Conservation (phyloP, 2,113 vertebrate genomes). For the Tenebrosternarchus preto region DNA sequence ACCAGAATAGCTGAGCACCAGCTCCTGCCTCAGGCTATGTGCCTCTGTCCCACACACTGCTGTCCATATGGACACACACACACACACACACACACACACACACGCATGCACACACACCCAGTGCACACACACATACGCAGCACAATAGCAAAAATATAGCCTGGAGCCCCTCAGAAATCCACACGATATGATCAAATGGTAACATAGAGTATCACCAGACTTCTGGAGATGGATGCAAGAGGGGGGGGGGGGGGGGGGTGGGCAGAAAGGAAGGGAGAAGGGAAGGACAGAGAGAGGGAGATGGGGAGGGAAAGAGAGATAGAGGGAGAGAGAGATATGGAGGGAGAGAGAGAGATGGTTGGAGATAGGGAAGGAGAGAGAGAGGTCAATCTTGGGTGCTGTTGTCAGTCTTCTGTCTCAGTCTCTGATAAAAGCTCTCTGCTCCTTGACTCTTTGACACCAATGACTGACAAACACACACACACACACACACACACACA, state of each 20-base stretch:
- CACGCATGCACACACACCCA: too few species aligned
- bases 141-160: neutral
- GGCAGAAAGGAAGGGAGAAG: too few species aligned
- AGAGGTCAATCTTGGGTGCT: neutral
- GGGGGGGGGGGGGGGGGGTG: too few species aligned
- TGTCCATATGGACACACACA: conserved; percentile 18
- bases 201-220: neutral
- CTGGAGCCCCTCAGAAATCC: neutral
- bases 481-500: neutral
- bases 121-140: neutral
- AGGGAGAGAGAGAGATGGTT: too few species aligned
- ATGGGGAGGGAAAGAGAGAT: too few species aligned
- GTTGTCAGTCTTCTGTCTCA: conserved; percentile 1
- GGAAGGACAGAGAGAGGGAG: too few species aligned
- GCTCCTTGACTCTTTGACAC: neutral
- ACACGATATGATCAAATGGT: neutral
- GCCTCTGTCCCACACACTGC: conserved; percentile 14
- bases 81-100: too few species aligned
- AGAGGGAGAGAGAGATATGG: neutral
- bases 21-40: neutral
- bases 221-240: too few species aligned
- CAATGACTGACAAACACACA: conserved; percentile 12
- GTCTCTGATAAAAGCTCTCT: neutral
- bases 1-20: conserved; percentile 37
- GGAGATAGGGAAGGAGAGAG: neutral